Conservation (phyloP, 2,888 invertebrate species). For the Drosophila mulleri region DNA sequence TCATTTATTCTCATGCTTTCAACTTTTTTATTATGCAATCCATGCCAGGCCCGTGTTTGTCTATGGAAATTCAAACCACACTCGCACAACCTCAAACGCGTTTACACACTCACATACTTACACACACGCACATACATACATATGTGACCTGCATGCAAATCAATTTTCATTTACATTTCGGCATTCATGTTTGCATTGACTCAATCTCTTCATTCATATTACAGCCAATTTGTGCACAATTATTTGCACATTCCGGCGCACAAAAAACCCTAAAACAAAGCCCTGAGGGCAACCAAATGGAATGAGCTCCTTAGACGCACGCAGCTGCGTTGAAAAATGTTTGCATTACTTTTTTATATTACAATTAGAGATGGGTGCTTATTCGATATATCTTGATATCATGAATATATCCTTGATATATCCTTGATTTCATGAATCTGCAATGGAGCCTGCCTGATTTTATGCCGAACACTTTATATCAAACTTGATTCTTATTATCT, state of each 20-base stretch:
- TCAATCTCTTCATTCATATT: slow-evolving; percentile 52
- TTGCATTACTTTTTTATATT: slow-evolving; percentile 9
- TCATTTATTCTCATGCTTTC: slow-evolving; percentile 23
- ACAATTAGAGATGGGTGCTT: slow-evolving; percentile 2
- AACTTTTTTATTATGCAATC: slow-evolving; percentile 44
- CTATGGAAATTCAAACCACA: slow-evolving; percentile 35
- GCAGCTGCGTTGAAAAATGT: slow-evolving; percentile 18
- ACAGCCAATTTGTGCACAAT: slow-evolving; percentile 57
- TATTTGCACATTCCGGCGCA: slow-evolving; percentile 42
- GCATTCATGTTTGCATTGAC: slow-evolving; percentile 44
- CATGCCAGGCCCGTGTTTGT: slow-evolving; percentile 45
- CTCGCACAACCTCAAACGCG: neutral
- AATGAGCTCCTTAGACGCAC: slow-evolving; percentile 6
- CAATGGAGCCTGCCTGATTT: neutral
- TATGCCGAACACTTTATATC: neutral
- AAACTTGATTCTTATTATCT: neutral
- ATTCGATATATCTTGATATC: neutral
- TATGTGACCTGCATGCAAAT: slow-evolving; percentile 46
- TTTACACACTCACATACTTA: neutral
- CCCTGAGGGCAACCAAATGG: slow-evolving; percentile 4
- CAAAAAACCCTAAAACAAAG: slow-evolving; percentile 2
- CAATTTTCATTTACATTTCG: slow-evolving; percentile 62
- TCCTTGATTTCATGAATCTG: neutral
- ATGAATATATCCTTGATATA: neutral
- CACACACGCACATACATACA: neutral